Base-by-base conservation (phyloP, 2,113 vertebrate genomes). In the Burhinus bistriatus region DNA sequence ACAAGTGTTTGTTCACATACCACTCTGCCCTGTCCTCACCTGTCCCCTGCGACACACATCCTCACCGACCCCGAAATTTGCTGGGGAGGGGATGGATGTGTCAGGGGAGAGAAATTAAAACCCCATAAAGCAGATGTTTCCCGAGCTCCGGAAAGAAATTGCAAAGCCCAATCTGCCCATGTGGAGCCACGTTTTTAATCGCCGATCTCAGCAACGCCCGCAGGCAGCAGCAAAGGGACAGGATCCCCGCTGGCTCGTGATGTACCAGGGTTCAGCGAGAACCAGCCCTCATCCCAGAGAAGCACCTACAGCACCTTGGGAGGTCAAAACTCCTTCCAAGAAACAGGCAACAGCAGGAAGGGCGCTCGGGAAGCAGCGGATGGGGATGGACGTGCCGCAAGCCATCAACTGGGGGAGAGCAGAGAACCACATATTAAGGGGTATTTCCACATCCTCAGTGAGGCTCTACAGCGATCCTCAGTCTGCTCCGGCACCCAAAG, bases 211-310 rank as follows among this genome's bases (percentile, higher is more conserved):
- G 62, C 57, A 6, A 7, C 0, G 1, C 6, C 57, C 21, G 4
- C 15, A 20, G 45, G 75, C 14, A 70, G 57, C 11, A 16, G 64
- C 23, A 68, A 51, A 45, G 8, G 34, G 6, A 44, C 7, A 68
- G n/a, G 40, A 75, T 59, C 14, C 27, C 29, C 22, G 1, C 0
- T 0, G 3, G n/a, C 1, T 32, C 2, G 0, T 27, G 62, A 55
- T 2, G 14, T 10, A 18, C 15, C 40, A 23, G 26, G 8, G 45
- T 45, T 40, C 40, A 42, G 15, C 11, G 0, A 71, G 57, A 62
- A 65, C 25, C 25, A 52, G 32, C 17, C 14, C 27, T 45, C 27
- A 45, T 9, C 40, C 34, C 86, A 52, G 9, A 52, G 15, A 59
- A 23, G 58, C 55, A 69, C 32, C 21, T 26, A 42, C 5, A 54